A percentile compares a stretch with the other conserved stretches of the same genome.
Conservation (phyloP, 2,888 invertebrate species). For the Brachyptera putata region DNA sequence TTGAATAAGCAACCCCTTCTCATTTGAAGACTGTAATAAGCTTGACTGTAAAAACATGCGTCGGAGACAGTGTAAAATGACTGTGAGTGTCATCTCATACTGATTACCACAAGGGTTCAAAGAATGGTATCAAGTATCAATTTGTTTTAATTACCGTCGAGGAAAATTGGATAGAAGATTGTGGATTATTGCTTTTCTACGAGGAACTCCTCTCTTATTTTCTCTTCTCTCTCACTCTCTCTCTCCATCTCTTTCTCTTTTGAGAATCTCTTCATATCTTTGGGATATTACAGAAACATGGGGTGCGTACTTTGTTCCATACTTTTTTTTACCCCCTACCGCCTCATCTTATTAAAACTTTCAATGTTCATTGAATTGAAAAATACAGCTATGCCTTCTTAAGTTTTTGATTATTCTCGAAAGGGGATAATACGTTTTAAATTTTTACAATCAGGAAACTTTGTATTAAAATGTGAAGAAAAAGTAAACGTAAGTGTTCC, state of each 20-base stretch:
- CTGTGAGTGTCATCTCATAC: neutral
- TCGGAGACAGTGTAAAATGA: neutral
- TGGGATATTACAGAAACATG: conserved; percentile 1
- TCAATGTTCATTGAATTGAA: neutral
- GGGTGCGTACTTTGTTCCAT: neutral
- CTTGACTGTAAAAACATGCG: conserved; percentile 23
- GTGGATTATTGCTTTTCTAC: conserved; percentile 28
- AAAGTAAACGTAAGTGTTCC: too few species aligned
- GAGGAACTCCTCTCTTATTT: too few species aligned
- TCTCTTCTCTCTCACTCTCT: too few species aligned
- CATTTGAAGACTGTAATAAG: conserved; percentile 18
- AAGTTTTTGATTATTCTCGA: too few species aligned
- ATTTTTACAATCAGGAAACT: too few species aligned
- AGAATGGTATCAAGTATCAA: conserved; percentile 30
- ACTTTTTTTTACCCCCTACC: neutral
- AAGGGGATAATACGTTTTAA: too few species aligned
- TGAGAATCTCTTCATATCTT: too few species aligned
- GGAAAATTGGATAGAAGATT: conserved; percentile 29
- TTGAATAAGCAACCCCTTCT: too few species aligned
- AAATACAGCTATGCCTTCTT: conserved; percentile 5
- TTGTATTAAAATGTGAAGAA: too few species aligned
- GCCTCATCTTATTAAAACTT: conserved; percentile 13
- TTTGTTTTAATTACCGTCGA: conserved; percentile 31
- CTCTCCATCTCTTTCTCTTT: too few species aligned
- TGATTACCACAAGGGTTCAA: conserved; percentile 2